Conservation (phyloP, 2,113 vertebrate genomes). For the Pungitius pungitius region DNA sequence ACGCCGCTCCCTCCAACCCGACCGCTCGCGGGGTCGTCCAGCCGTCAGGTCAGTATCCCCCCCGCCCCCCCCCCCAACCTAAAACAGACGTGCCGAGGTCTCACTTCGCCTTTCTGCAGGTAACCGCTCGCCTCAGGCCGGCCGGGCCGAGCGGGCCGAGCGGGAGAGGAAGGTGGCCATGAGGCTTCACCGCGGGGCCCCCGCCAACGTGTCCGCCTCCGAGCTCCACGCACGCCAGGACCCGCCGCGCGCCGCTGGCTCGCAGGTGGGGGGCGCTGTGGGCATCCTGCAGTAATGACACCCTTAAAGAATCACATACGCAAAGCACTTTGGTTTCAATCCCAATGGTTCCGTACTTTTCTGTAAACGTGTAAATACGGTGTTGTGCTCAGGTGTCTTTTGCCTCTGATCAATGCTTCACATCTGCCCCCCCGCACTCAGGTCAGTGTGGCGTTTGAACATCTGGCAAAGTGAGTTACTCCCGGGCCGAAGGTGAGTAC, state of each 20-base stretch:
- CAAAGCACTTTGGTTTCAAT: no score
- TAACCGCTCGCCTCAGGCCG: constrained; percentile 93
- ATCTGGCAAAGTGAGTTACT: constrained; percentile 93
- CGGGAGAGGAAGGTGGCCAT: constrained; percentile 97
- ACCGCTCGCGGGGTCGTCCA: constrained; percentile 89
- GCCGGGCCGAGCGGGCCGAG: constrained; percentile 91
- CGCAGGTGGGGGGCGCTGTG: constrained; percentile 83
- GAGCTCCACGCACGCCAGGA: constrained; percentile 90
- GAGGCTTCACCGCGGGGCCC: constrained; percentile 95
- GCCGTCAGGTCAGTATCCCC: constrained; percentile 75
- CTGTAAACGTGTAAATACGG: not conserved
- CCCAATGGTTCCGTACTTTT: no score
- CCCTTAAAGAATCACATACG: no score
- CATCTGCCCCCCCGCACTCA: constrained; percentile 57
- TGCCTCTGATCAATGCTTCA: constrained; percentile 19
- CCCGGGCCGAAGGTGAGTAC: constrained; percentile 63
- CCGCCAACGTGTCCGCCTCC: constrained; percentile 93
- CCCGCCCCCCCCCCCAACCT: not conserved
- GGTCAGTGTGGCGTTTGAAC: constrained; percentile 99
- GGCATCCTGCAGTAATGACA: constrained; percentile 18
- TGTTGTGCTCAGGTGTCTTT: not conserved
- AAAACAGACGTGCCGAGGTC: not conserved
- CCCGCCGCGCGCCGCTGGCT: constrained; percentile 91
- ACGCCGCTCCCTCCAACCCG: constrained; percentile 89
- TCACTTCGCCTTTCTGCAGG: constrained; percentile 72